phyloP scores from a whole-genome alignment of 2,113 vertebrate genomes.

The Daubentonia madagascariensis region DNA sequence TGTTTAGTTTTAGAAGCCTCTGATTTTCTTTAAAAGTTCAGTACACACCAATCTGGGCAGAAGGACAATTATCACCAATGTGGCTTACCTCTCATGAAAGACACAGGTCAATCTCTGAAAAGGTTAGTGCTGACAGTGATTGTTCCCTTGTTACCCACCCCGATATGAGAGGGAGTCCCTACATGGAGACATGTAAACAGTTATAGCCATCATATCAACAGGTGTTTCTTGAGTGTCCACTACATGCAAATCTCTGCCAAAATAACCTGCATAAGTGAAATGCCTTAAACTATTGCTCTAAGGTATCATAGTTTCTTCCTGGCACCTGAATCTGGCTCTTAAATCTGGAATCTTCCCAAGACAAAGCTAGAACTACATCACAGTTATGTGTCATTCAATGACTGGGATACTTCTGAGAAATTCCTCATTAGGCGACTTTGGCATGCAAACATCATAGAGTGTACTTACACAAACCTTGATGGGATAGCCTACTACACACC shows the following conservation, averaged over 20 bases:
- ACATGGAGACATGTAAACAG: not conserved
- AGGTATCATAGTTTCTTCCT: not conserved
- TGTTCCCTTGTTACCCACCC: not conserved
- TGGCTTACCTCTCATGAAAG: not conserved
- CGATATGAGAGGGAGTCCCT: not conserved
- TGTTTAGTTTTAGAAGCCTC: not conserved
- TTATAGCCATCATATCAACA: not conserved
- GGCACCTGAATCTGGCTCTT: not conserved
- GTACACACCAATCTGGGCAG: not conserved
- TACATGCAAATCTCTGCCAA: not conserved
- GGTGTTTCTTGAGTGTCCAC: not conserved
- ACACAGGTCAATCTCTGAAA: not conserved
- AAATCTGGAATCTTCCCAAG: not conserved
- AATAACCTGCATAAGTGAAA: not conserved
- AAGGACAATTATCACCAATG: not conserved
- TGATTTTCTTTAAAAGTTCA: not conserved
- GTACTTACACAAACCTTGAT: not conserved
- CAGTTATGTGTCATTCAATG: not conserved
- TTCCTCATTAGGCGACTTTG: not conserved
- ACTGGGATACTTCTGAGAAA: not conserved
- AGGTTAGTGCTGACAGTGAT: not conserved
- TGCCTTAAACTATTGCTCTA: not conserved
- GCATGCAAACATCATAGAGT: not conserved
- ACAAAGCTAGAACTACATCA: conserved; percentile 13
- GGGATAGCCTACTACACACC: not conserved